Percentiles rank a stretch among this genome's conserved stretches.
phyloP scores from a whole-genome alignment of 2,797 vertebrate genomes.

The Myotis findleyi region DNA sequence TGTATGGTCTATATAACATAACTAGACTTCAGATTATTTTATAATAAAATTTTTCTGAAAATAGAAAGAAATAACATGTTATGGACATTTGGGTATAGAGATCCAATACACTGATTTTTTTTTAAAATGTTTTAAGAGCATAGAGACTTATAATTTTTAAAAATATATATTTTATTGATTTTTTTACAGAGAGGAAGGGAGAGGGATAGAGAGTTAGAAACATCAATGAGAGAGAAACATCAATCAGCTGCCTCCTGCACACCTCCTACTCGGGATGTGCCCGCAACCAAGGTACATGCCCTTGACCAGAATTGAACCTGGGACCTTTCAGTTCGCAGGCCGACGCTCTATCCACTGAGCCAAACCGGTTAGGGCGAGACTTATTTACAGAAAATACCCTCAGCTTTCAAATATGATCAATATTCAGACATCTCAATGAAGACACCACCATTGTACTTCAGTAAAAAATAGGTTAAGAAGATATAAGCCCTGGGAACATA shows the following conservation, averaged over 20 bases:
- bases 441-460: not conserved
- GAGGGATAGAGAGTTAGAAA: too few species aligned
- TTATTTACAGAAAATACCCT: not conserved
- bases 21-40: not conserved
- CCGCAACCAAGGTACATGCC: too few species aligned
- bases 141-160: not conserved
- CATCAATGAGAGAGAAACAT: too few species aligned
- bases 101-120: not conserved
- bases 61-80: not conserved
- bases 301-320: too few species aligned
- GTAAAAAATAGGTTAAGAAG: not conserved
- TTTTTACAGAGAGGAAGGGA: too few species aligned
- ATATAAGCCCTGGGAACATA: not conserved
- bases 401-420: conserved; percentile 53
- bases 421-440: conserved; percentile 24
- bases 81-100: not conserved
- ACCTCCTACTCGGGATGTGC: too few species aligned
- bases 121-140: not conserved
- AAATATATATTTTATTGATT: too few species aligned
- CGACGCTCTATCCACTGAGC: too few species aligned
- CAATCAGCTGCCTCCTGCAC: too few species aligned
- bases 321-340: too few species aligned
- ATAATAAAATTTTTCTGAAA: conserved; percentile 46
- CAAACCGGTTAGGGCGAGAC: too few species aligned
- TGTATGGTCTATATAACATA: not conserved